A percentile compares a stretch with the other conserved stretches of the same genome.
phyloP scores from a whole-genome alignment of 2,888 invertebrate species.

The Entomobrya proxima region DNA sequence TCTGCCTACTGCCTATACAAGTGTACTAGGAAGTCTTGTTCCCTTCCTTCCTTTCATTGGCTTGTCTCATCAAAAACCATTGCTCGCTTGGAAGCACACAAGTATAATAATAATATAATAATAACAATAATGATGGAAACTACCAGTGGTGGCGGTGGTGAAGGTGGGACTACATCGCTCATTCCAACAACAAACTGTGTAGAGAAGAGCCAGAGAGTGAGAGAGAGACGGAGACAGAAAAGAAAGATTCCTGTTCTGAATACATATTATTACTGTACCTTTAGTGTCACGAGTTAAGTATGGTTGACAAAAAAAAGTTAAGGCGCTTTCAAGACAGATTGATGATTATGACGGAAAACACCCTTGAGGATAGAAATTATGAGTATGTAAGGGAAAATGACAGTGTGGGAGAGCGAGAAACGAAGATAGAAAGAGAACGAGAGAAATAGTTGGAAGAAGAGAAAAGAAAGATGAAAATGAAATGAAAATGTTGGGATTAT shows the following conservation, averaged over 20 bases:
- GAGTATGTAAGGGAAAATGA: conserved; percentile 48
- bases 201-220: too few relatives aligned
- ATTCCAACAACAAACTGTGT: background rate
- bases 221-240: too few relatives aligned
- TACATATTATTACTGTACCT: conserved; percentile 20
- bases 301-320: conserved; percentile 59
- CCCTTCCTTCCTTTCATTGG: conserved; percentile 7
- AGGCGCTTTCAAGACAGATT: conserved; percentile 62
- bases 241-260: conserved; percentile 13
- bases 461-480: conserved; percentile 55
- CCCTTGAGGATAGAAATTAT: conserved; percentile 64
- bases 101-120: background rate
- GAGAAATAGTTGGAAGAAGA: background rate
- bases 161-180: too few relatives aligned
- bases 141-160: background rate
- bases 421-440: background rate
- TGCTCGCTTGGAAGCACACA: background rate
- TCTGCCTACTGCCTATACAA: background rate
- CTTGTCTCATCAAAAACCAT: conserved; percentile 19
- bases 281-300: conserved; percentile 45
- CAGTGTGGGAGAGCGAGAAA: conserved; percentile 27
- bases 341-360: conserved; percentile 66
- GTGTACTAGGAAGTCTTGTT: background rate
- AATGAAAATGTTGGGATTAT: conserved; percentile 53
- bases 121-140: background rate